Evolutionary conservation across 2,797 vertebrate genomes (phyloP).

Genomic region (Hippoglossus hippoglossus): DNA sequence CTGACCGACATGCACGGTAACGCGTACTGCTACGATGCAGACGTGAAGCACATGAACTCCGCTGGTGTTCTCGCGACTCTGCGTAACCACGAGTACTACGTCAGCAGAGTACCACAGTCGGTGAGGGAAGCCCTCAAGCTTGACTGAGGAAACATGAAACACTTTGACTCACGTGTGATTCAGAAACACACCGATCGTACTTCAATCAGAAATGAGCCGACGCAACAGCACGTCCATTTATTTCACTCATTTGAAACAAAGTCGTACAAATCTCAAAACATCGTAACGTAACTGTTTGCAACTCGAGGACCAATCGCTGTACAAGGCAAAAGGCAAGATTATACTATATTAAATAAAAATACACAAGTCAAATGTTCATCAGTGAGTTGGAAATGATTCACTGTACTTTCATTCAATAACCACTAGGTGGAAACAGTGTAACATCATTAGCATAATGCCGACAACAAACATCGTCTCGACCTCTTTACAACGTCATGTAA

Average conservation of each 20-base stretch:
- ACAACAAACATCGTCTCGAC: slow-evolving; percentile 31
- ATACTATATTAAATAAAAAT: slow-evolving; percentile 47
- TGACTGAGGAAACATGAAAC: slow-evolving; percentile 24
- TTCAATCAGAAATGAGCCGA: slow-evolving; percentile 13
- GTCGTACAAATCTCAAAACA: slow-evolving; percentile 69
- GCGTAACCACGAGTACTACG: slow-evolving; percentile 91
- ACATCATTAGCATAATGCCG: slow-evolving; percentile 18
- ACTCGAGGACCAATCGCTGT: slow-evolving; percentile 59
- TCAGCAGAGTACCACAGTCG: slow-evolving; percentile 88
- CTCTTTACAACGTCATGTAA: slow-evolving; percentile 31
- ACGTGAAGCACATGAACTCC: slow-evolving; percentile 97
- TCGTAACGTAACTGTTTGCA: slow-evolving; percentile 54
- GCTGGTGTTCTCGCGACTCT: slow-evolving; percentile 93
- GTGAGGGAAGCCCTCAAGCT: slow-evolving; percentile 87
- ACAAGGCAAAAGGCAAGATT: slow-evolving; percentile 64
- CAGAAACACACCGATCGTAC: background rate
- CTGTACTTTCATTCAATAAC: slow-evolving; percentile 35
- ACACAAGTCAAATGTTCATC: slow-evolving; percentile 51
- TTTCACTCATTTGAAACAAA: slow-evolving; percentile 75
- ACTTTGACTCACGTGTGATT: background rate
- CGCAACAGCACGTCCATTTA: slow-evolving; percentile 71
- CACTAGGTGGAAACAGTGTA: slow-evolving; percentile 47
- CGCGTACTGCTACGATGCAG: slow-evolving; percentile 89
- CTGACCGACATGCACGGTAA: slow-evolving; percentile 94
- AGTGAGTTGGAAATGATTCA: slow-evolving; percentile 39